A percentile compares a stretch with the other conserved stretches of the same genome.
Conservation (phyloP, 2,888 invertebrate genomes). For the Branchellion lobata region DNA sequence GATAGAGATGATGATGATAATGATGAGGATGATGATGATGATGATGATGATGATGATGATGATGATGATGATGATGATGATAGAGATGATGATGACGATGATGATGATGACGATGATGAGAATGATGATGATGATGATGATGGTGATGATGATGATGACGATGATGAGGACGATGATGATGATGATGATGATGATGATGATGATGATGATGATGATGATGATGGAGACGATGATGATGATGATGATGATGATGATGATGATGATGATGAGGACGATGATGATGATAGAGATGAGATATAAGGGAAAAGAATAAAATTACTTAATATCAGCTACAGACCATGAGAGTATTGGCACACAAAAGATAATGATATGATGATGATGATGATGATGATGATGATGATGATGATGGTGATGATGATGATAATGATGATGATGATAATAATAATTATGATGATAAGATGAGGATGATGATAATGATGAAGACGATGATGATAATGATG, state of each 20-base stretch:
- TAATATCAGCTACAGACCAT: no score
- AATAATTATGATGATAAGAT: no score
- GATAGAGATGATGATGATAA: neutral
- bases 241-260: neutral
- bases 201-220: neutral
- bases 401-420: no score
- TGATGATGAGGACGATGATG: neutral
- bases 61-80: constrained; percentile 5
- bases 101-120: neutral
- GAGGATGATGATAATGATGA: no score
- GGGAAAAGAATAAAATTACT: no score
- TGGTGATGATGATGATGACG: constrained; percentile 4
- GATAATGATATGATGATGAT: no score
- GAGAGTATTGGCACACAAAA: no score
- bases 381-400: no score
- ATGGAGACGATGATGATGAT: neutral
- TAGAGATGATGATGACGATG: no score
- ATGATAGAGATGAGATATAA: neutral
- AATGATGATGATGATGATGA: neutral
- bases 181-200: constrained; percentile 1
- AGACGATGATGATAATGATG: no score
- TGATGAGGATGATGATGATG: neutral
- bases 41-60: constrained; percentile 14
- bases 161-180: constrained; percentile 4
- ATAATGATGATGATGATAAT: no score